Percentiles rank a stretch among this genome's conserved stretches.
phyloP scores from a whole-genome alignment of 2,113 vertebrate genomes.

The Tragelaphus buxtoni region DNA sequence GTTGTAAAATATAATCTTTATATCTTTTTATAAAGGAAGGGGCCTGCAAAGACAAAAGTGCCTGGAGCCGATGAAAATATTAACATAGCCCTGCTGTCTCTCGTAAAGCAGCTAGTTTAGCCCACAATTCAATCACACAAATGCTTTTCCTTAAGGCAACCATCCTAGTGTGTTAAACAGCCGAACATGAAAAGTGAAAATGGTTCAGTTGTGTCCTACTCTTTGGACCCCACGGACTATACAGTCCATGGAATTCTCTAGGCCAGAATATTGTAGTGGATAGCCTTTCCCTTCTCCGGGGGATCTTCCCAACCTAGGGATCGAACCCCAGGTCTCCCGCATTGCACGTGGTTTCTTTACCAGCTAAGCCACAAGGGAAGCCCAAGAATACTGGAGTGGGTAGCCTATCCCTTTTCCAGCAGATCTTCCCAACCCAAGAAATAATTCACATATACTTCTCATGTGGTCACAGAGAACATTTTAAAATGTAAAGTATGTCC shows the following conservation, averaged over 20 bases:
- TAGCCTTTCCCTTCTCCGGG: background rate
- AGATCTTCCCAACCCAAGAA: background rate
- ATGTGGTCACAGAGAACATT: background rate
- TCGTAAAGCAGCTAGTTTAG: background rate
- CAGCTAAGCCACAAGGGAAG: background rate
- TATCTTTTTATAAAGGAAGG: background rate
- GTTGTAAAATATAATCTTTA: background rate
- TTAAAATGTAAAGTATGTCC: background rate
- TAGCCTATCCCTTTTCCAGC: too few species aligned
- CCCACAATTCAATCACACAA: background rate
- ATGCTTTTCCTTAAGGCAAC: background rate
- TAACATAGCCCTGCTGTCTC: background rate
- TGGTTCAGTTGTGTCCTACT: background rate
- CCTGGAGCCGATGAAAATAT: background rate
- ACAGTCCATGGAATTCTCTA: background rate
- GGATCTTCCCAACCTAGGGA: background rate
- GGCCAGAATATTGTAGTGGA: background rate
- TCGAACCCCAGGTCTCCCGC: background rate
- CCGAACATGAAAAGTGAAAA: background rate
- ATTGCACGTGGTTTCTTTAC: background rate
- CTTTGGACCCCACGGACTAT: background rate
- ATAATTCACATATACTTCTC: background rate
- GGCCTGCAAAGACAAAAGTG: background rate
- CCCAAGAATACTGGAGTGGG: background rate
- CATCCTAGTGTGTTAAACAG: background rate